Evolutionary conservation across 2,888 invertebrate species (phyloP).

Genomic region (Caenorhabditis uteleia): DNA sequence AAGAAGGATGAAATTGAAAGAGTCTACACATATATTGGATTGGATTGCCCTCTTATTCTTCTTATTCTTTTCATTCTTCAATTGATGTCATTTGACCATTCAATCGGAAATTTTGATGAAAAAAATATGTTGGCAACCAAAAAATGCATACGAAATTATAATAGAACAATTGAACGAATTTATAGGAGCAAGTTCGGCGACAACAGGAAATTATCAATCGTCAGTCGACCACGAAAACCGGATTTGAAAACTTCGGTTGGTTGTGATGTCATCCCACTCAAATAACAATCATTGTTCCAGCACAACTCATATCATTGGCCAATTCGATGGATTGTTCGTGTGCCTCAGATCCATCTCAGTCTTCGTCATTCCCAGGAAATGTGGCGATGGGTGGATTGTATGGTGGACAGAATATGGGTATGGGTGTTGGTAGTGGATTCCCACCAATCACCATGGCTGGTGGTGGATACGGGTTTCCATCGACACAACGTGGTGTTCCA

Average conservation of each 20-base stretch:
- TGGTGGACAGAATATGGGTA: no score
- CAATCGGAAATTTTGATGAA: no score
- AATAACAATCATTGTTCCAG: constrained; percentile 53
- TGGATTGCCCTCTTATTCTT: no score
- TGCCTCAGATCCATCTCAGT: constrained; percentile 27
- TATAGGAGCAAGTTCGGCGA: constrained; percentile 62
- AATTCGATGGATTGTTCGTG: constrained; percentile 66
- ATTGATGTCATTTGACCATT: no score
- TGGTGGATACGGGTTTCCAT: constrained; percentile 14
- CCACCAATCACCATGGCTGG: constrained; percentile 17
- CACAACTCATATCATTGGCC: constrained; percentile 61
- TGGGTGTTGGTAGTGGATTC: constrained; percentile 20
- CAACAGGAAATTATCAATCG: constrained; percentile 57
- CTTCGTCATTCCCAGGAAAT: neutral
- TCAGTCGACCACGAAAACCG: constrained; percentile 43
- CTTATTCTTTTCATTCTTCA: no score
- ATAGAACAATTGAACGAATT: constrained; percentile 2
- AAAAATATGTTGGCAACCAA: no score
- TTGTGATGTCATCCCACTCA: no score
- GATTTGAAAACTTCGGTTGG: constrained; percentile 67
- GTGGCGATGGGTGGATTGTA: constrained; percentile 34
- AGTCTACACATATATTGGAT: no score
- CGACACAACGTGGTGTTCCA: constrained; percentile 29
- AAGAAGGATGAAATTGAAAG: no score
- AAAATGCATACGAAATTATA: no score